A percentile compares a stretch with the other conserved stretches of the same genome.
phyloP scores from a whole-genome alignment of 2,113 vertebrate species.

The Phalacrocorax pelagicus region DNA sequence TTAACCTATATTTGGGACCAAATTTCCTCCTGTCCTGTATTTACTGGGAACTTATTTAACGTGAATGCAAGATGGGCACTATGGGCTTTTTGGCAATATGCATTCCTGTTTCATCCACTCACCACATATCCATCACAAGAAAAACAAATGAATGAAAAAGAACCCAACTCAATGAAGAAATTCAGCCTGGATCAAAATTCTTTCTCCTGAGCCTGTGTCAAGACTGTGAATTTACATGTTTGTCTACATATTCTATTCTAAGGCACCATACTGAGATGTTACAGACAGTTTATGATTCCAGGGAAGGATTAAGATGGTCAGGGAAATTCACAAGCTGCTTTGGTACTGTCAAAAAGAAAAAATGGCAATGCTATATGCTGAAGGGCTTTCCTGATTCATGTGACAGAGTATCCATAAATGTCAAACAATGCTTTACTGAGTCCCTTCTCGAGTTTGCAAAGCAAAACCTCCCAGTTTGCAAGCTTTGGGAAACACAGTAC shows the following conservation, averaged over 20 bases:
- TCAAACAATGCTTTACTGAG: neutral
- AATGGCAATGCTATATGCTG: neutral
- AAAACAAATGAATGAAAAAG: neutral
- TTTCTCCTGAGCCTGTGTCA: neutral
- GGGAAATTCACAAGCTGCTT: neutral
- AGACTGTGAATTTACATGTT: neutral
- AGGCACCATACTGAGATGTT: neutral
- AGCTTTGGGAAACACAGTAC: conserved; percentile 2
- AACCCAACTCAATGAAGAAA: neutral
- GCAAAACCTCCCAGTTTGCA: neutral
- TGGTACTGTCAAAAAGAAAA: neutral
- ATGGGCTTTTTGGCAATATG: neutral
- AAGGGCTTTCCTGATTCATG: neutral
- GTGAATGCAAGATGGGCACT: neutral
- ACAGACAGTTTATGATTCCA: neutral
- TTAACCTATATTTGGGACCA: neutral
- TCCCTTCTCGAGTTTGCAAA: neutral
- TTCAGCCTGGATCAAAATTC: neutral
- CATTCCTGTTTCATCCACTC: neutral
- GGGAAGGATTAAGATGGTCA: neutral
- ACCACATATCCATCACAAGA: neutral
- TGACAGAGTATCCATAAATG: neutral
- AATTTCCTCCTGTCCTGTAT: neutral
- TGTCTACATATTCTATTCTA: neutral
- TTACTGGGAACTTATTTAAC: neutral